Evolutionary conservation across 37 sponge, comb jelly and placozoan genomes (phyloP).

Genomic region (Chondrilla cf. caribensis): DNA sequence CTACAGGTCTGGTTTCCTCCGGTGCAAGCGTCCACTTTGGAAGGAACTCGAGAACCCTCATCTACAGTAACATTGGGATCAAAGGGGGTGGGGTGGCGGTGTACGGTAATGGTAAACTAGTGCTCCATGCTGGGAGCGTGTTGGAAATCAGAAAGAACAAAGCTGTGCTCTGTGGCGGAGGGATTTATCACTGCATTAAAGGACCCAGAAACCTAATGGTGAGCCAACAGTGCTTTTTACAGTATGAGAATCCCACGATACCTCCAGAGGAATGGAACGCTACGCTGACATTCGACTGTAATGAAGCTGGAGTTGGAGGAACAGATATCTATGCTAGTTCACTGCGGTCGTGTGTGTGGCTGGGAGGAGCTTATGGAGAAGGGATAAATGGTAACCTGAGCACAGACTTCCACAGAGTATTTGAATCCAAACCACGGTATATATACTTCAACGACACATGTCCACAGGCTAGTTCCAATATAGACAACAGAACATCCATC

Average conservation of each 20-base stretch:
- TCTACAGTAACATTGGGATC: neutral
- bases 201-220: neutral
- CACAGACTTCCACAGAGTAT: neutral
- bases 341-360: neutral
- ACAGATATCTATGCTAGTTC: neutral
- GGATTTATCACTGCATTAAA: neutral
- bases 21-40: neutral
- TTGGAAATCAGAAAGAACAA: neutral
- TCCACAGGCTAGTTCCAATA: neutral
- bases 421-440: neutral
- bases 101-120: neutral
- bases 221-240: neutral
- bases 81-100: neutral
- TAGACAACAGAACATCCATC: neutral
- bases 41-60: neutral
- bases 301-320: neutral
- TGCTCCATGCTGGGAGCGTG: neutral
- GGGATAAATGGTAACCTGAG: neutral
- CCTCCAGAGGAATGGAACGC: slow-evolving; percentile 4
- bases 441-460: neutral
- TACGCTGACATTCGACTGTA: neutral
- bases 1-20: neutral
- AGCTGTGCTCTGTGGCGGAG: neutral
- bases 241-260: neutral
- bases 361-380: neutral